These are phyloP conservation scores for Caenorhabditis uteleia DNA, from an alignment of 2,888 invertebrate species.

Conservation along the genomic window DNA sequence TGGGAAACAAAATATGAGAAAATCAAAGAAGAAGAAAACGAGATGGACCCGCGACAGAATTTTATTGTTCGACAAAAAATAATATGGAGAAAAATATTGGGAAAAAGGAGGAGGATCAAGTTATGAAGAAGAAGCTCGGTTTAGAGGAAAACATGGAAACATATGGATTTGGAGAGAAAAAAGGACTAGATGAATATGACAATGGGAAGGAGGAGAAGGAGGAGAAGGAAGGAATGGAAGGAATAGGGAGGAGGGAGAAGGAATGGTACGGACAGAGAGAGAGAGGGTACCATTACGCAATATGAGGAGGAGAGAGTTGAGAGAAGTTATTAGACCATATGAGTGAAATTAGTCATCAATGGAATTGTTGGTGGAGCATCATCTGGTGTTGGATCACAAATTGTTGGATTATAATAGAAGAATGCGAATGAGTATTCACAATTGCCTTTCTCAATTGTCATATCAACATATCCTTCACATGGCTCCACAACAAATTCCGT, in stretches of 20 bases:
- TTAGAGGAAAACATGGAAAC: too few species aligned
- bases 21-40: too few species aligned
- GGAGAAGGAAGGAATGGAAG: too few species aligned
- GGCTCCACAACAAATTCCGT: constrained; percentile 48
- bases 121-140: too few species aligned
- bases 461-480: constrained; percentile 57
- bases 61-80: too few species aligned
- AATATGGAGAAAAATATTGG: too few species aligned
- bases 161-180: too few species aligned
- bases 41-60: too few species aligned
- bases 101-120: too few species aligned
- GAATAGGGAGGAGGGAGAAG: not conserved
- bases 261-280: not conserved
- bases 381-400: constrained; percentile 54
- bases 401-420: constrained; percentile 64
- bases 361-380: constrained; percentile 11
- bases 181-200: too few species aligned
- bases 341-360: constrained; percentile 9
- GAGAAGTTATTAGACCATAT: constrained; percentile 2
- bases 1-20: too few species aligned
- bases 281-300: not conserved
- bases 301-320: not conserved
- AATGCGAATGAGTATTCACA: constrained; percentile 65
- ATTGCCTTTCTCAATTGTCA: constrained; percentile 56
- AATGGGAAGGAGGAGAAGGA: too few species aligned